phyloP scores from a whole-genome alignment of 2,888 invertebrate genomes.

The Liopterus haemorrhoidalis region DNA sequence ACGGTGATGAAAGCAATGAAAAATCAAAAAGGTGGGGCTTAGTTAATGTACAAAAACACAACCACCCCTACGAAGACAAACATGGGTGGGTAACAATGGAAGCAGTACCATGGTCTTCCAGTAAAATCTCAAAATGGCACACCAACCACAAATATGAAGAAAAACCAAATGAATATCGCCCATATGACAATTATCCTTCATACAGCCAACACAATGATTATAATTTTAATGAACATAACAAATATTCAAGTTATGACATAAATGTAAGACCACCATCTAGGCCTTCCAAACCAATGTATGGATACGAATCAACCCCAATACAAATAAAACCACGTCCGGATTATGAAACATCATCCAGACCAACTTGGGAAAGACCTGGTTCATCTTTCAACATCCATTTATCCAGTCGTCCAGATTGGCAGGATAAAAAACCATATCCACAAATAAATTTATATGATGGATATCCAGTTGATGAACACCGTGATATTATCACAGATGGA shows the following conservation, averaged over 20 bases:
- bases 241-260: constrained; percentile 14
- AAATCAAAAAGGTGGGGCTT: constrained; percentile 52
- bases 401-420: constrained; percentile 25
- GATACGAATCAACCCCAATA: constrained; percentile 19
- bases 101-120: constrained; percentile 72
- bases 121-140: constrained; percentile 76
- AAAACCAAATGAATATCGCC: constrained; percentile 35
- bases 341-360: too few species aligned
- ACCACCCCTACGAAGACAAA: constrained; percentile 61
- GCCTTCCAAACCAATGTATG: constrained; percentile 8
- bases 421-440: constrained; percentile 21
- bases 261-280: constrained; percentile 21
- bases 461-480: constrained; percentile 36
- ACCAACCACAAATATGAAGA: constrained; percentile 48
- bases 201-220: neutral
- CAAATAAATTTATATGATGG: too few species aligned
- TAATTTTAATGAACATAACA: constrained; percentile 1
- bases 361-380: constrained; percentile 12
- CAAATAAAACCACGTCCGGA: constrained; percentile 17
- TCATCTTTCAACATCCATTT: too few species aligned
- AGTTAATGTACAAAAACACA: constrained; percentile 49
- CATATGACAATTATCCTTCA: constrained; percentile 11
- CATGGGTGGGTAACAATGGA: constrained; percentile 74
- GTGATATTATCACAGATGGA: constrained; percentile 53
- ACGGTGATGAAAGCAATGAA: constrained; percentile 29